A percentile compares a stretch with the other conserved stretches of the same genome.
phyloP scores from a whole-genome alignment of 2,797 vertebrate genomes.

The Sebastes hopkinsi region DNA sequence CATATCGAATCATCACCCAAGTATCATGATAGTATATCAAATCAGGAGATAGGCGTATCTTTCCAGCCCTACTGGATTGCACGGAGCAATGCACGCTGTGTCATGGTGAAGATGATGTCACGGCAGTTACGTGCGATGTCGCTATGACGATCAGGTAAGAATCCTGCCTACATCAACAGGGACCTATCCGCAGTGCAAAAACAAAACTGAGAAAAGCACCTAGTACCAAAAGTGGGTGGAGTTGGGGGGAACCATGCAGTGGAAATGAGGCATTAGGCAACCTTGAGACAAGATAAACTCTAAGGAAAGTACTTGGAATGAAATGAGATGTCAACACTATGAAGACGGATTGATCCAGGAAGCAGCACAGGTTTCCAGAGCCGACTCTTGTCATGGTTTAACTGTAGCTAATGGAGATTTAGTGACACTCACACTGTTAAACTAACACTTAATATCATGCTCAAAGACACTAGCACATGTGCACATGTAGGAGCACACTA shows the following conservation, averaged over 20 bases:
- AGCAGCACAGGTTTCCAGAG: constrained; percentile 6
- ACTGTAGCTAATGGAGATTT: background rate
- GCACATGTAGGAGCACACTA: background rate
- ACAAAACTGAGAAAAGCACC: background rate
- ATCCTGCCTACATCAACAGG: background rate
- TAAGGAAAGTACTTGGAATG: background rate
- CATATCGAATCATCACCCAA: too few species aligned
- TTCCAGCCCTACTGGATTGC: too few species aligned
- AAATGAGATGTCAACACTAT: constrained; percentile 5
- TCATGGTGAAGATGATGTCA: too few species aligned
- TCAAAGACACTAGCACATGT: too few species aligned
- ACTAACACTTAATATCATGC: background rate
- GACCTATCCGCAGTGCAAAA: background rate
- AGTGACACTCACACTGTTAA: background rate
- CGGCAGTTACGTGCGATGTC: too few species aligned
- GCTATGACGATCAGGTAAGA: too few species aligned
- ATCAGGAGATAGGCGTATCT: too few species aligned
- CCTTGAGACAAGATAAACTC: background rate
- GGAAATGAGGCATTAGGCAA: background rate
- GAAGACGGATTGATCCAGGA: constrained; percentile 6
- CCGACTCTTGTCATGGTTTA: background rate
- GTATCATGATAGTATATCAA: too few species aligned
- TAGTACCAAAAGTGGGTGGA: background rate
- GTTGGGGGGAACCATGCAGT: background rate
- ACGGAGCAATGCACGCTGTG: too few species aligned